Percentiles rank a stretch among this genome's conserved stretches.
Evolutionary conservation across 2,113 vertebrate species (phyloP).

Genomic region (Gopherus flavomarginatus): DNA sequence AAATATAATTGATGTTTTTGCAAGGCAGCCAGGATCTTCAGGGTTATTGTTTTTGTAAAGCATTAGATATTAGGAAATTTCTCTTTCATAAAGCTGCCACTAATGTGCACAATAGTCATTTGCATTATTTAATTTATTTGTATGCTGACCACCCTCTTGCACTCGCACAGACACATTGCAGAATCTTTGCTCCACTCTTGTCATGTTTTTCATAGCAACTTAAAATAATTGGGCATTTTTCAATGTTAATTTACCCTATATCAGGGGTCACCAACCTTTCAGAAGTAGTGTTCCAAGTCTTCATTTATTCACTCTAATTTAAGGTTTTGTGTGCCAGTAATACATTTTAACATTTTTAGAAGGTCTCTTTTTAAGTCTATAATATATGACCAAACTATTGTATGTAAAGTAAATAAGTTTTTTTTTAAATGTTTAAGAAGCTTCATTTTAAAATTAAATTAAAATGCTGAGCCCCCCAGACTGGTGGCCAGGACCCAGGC

Average conservation of each 20-base stretch:
- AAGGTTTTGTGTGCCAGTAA: too few relatives aligned
- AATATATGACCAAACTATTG: too few relatives aligned
- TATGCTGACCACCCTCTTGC: neutral
- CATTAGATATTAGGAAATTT: neutral
- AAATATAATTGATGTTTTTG: neutral
- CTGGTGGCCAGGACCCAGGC: too few relatives aligned
- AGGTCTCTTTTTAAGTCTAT: too few relatives aligned
- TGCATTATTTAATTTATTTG: neutral
- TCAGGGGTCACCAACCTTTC: too few relatives aligned
- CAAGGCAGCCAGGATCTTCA: neutral
- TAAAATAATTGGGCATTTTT: neutral
- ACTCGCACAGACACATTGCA: fast-evolving
- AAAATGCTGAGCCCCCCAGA: too few relatives aligned
- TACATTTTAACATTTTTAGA: too few relatives aligned
- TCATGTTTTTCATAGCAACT: neutral
- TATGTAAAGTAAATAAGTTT: too few relatives aligned
- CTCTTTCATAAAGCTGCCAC: neutral
- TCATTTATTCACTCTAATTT: too few relatives aligned
- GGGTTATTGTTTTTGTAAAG: neutral
- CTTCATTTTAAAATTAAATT: too few relatives aligned
- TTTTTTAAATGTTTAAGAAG: too few relatives aligned
- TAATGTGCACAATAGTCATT: neutral
- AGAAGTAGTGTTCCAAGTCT: too few relatives aligned
- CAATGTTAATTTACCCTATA: neutral
- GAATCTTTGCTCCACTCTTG: neutral